A percentile compares a stretch with the other conserved stretches of the same genome.
Evolutionary conservation across 92 coral and sea anemone genomes (phyloP).

Genomic region (Porites lobata): DNA sequence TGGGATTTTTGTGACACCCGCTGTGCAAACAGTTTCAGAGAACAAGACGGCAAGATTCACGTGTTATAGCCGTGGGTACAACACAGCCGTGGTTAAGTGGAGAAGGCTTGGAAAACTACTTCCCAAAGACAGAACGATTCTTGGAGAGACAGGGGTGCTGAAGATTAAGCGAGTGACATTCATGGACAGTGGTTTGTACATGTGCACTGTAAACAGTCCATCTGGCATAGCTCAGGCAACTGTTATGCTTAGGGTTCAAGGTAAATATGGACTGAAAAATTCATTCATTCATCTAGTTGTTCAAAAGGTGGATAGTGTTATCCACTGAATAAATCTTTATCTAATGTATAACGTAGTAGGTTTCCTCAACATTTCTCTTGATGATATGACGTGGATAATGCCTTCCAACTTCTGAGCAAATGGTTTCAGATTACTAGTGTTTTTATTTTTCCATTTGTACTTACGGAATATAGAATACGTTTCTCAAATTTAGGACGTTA

Average conservation of each 20-base stretch:
- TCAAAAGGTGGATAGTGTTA: no score
- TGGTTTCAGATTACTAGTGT: no score
- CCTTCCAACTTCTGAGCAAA: no score
- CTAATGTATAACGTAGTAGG: no score
- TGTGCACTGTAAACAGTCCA: slow-evolving; percentile 71
- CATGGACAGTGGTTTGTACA: slow-evolving; percentile 54
- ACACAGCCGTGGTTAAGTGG: slow-evolving; percentile 58
- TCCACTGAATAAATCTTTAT: no score
- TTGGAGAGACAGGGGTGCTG: slow-evolving; percentile 53
- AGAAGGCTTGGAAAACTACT: slow-evolving; percentile 50
- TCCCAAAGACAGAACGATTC: slow-evolving; percentile 25
- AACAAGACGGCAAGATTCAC: slow-evolving; percentile 63
- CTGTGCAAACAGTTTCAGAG: slow-evolving; percentile 57
- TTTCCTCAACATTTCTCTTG: no score
- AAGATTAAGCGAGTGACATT: slow-evolving; percentile 42
- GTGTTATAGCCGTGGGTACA: slow-evolving; percentile 51
- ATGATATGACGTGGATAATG: no score
- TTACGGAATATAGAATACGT: no score
- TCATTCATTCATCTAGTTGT: background rate
- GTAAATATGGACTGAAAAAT: slow-evolving; percentile 9
- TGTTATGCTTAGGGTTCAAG: slow-evolving; percentile 57
- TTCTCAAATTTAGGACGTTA: no score
- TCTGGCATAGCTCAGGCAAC: slow-evolving; percentile 61
- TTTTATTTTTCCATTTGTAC: no score
- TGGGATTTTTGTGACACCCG: slow-evolving; percentile 59